These are phyloP conservation scores for Psix sp. DNA, from an alignment of 1,140 invertebrate species.

Conservation along the genomic window DNA sequence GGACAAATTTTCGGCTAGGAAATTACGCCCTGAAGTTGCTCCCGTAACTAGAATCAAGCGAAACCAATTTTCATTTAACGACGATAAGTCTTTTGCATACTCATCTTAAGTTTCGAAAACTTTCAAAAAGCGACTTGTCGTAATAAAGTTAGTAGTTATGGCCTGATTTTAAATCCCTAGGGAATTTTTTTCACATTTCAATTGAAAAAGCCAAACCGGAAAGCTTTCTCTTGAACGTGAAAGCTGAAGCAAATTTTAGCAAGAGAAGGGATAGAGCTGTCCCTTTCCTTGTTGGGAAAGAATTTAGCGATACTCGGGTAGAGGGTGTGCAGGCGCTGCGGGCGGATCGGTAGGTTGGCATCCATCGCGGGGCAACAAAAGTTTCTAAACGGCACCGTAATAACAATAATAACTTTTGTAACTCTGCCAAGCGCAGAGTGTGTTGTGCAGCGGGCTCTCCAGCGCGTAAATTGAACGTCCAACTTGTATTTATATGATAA, in stretches of 20 bases:
- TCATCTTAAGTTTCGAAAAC: too few relatives aligned
- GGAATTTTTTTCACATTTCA: too few relatives aligned
- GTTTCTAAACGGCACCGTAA: conserved; percentile 76
- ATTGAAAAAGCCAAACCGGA: too few relatives aligned
- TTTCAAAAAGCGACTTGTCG: too few relatives aligned
- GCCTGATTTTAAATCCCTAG: too few relatives aligned
- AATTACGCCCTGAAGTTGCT: conserved; percentile 54
- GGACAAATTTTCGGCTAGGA: conserved; percentile 55
- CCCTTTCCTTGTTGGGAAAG: conserved; percentile 35
- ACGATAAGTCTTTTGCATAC: conserved; percentile 40
- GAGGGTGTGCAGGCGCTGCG: conserved; percentile 36
- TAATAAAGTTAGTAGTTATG: too few relatives aligned
- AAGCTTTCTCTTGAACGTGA: conserved; percentile 1
- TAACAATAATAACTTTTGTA: conserved; percentile 78
- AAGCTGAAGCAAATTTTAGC: conserved; percentile 22
- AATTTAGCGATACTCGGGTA: conserved; percentile 26
- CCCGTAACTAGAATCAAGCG: conserved; percentile 55
- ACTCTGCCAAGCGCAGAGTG: conserved; percentile 67
- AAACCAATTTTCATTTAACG: conserved; percentile 52
- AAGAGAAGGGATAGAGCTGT: conserved; percentile 22
- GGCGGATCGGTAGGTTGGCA: conserved; percentile 57
- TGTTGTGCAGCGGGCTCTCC: conserved; percentile 55
- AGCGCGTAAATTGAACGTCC: conserved; percentile 77
- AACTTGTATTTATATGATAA: conserved; percentile 79
- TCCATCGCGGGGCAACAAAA: conserved; percentile 74